Evolutionary conservation across 2,113 vertebrate species (phyloP), one percentile per base, ranked within the genome.

Genomic region (Scytalopus superciliaris): DNA sequence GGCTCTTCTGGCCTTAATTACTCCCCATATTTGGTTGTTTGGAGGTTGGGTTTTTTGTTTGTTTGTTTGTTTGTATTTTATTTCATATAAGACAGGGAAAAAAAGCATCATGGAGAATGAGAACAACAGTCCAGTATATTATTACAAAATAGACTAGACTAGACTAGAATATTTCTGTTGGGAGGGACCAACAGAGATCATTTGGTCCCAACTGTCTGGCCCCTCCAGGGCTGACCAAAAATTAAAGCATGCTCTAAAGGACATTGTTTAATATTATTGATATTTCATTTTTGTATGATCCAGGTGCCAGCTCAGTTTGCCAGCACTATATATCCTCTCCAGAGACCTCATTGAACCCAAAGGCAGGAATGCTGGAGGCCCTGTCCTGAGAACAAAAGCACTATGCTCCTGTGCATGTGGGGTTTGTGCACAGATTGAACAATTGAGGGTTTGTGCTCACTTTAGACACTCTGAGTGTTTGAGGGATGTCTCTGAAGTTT

Each of bases 391-490:
- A 7, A 7, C 33, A 12, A 0, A 3, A 59, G 22, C 44, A 0
- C 6, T 6, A n/a, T 27, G 52, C 12, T 16, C 1, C 5, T 7
- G 30, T 3, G 52, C 23, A 8, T 3, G 22, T 1, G 12, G 45
- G 66, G 50, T 30, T 23, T 63, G 42, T 33, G 21, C 47, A n/a
- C 33, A 57, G 55, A 9, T 23, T 9, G 21, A 57, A n/a, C 21
- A 23, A 15, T 13, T 14, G 57, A 23, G n/a, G 23, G n/a, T 7
- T 17, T 25, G n/a, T 25, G 81, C 28, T 27, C 0, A 30, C 39
- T 7, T 0, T 13, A 60, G 39, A 7, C 10, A 35, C 25, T 14
- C 35, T 0, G 0, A 50, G 19, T 12, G 21, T 9, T 39, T 1
- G 0, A 72, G 63, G 15, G 13, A 8, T 10, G 17, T 25, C 44